Evolutionary conservation across 2,113 vertebrate genomes (phyloP).

Genomic region (Edolisoma coerulescens): DNA sequence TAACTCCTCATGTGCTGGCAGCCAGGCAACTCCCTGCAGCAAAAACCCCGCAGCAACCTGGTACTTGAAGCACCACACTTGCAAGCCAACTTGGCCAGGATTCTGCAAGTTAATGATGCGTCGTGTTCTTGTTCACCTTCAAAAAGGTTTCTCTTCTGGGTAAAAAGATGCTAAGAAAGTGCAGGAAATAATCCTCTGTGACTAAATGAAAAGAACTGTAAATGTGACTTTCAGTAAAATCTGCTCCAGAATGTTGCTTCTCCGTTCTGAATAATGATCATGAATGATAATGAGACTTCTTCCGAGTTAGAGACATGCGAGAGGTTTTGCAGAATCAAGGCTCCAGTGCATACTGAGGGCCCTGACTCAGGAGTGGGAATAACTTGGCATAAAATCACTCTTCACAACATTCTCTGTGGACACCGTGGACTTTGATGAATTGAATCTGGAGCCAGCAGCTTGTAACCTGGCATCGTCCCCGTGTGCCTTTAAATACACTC

Average conservation of each 20-base stretch:
- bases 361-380: neutral
- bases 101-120: neutral
- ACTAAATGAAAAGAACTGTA: neutral
- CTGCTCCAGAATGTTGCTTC: neutral
- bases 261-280: neutral
- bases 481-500: constrained; percentile 1
- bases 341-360: neutral
- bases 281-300: neutral
- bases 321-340: neutral
- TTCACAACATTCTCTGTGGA: neutral
- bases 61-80: accelerated
- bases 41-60: neutral
- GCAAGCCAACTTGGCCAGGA: neutral
- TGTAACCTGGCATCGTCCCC: neutral
- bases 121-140: neutral
- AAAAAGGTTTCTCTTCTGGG: neutral
- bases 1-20: neutral
- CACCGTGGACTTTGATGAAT: neutral
- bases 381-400: neutral
- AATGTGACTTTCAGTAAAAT: neutral
- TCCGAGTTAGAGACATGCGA: accelerated
- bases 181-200: neutral
- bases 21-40: neutral
- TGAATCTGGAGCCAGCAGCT: neutral
- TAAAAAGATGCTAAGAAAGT: neutral